Percentiles rank a stretch among this genome's conserved stretches.
phyloP scores from a whole-genome alignment of 2,113 vertebrate species.

The Lagopus muta region DNA sequence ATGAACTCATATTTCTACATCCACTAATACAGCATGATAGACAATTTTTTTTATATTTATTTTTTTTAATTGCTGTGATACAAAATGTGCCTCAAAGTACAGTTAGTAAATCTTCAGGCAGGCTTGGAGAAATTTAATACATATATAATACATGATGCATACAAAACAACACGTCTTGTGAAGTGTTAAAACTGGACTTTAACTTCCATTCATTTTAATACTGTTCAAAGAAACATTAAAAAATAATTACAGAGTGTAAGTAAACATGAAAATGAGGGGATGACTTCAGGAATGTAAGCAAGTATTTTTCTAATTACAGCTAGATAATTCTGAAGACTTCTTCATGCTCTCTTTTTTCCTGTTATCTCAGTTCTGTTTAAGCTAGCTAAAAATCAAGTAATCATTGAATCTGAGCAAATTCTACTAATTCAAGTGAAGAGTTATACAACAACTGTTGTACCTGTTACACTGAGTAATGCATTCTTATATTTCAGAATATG shows the following conservation, averaged over 20 bases:
- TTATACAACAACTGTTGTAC: background rate
- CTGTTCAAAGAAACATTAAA: background rate
- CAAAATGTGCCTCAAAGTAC: background rate
- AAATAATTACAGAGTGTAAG: background rate
- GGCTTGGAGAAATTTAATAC: background rate
- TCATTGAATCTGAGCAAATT: rapidly evolving
- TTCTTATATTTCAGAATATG: background rate
- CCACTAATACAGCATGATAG: background rate
- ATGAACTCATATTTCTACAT: background rate
- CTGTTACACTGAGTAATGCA: background rate
- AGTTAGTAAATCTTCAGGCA: background rate
- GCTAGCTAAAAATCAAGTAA: background rate
- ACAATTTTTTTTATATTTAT: background rate
- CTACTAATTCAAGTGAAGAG: background rate
- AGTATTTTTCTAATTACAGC: background rate
- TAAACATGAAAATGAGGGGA: constrained; percentile 12
- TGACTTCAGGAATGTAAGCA: background rate
- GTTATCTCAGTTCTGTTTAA: background rate
- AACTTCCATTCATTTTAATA: background rate
- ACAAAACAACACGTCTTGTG: background rate
- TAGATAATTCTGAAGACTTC: background rate
- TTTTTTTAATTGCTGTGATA: background rate
- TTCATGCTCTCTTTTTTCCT: background rate
- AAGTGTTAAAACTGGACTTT: background rate
- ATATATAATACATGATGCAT: background rate